These are phyloP conservation scores for Macropis europaea DNA, from an alignment of 2,888 invertebrate species.

Conservation along the genomic window DNA sequence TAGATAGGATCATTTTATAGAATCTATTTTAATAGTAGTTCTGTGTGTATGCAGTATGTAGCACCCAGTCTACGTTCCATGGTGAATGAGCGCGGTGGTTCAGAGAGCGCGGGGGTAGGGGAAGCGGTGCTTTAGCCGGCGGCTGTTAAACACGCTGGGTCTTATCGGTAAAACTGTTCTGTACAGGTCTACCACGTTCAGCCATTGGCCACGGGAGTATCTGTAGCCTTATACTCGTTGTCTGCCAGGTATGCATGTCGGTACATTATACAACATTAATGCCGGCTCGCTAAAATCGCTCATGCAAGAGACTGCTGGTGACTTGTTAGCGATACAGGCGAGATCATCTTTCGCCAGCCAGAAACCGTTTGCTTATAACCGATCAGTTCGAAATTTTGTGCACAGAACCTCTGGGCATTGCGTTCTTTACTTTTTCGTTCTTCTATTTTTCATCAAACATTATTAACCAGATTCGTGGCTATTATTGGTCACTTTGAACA, in stretches of 20 bases:
- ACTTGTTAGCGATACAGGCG: background rate
- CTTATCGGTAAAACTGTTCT: slow-evolving; percentile 78
- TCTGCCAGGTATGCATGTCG: slow-evolving; percentile 61
- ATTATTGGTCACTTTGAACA: slow-evolving; percentile 3
- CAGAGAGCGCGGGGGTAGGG: slow-evolving; percentile 39
- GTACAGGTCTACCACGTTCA: slow-evolving; percentile 70
- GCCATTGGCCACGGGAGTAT: slow-evolving; percentile 70
- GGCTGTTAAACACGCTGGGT: slow-evolving; percentile 77
- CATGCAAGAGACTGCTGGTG: slow-evolving; percentile 17
- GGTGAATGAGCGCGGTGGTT: slow-evolving; percentile 59
- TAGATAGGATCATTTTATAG: slow-evolving; percentile 45
- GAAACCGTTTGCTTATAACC: background rate
- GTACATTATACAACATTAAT: slow-evolving; percentile 67
- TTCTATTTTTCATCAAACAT: background rate
- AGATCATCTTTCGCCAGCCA: background rate
- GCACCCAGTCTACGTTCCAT: slow-evolving; percentile 58
- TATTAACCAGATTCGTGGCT: background rate
- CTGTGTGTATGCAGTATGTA: slow-evolving; percentile 53
- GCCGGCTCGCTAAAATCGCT: slow-evolving; percentile 59
- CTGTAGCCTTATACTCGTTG: slow-evolving; percentile 67
- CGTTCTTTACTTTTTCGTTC: background rate
- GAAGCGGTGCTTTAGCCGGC: slow-evolving; percentile 73
- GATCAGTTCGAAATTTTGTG: background rate
- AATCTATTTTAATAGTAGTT: slow-evolving; percentile 44
- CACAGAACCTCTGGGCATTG: background rate